Base-by-base conservation (phyloP, 2,113 vertebrate genomes). In the Ammodytes dubius region DNA sequence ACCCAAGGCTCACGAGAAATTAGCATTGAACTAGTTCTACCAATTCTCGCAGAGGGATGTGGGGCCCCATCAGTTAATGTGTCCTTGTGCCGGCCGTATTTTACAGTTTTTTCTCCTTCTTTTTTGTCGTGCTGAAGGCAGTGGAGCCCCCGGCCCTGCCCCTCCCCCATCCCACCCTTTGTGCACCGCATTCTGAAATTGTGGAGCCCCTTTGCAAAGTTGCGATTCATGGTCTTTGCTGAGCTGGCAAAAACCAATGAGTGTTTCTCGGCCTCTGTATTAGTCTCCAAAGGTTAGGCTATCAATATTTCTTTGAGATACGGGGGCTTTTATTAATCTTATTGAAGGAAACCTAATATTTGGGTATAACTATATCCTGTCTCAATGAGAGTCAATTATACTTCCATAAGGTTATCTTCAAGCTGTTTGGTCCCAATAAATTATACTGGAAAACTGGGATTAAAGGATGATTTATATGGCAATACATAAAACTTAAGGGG, bases 51-150 rank as follows among this genome's bases (percentile, higher is more conserved):
- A 77, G 73, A 27, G 79, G 64, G 76, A 65, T 77, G 77, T 70
- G 84, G 87, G 90, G 86, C 88, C 88, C 85, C 86, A 72, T 78
- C 54, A 67, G 76, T 82, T 87, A 73, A 87, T 75, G 74, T 79
- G 76, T 86, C 86, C 70, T 81, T 83, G 27, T 27, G 81, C 84
- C 71, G 81, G 68, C 53, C 56, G 79, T 65, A 43, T 54, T 85
- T 27, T 27, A 27, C 27, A 27, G 27, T 76, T 86, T 79, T 79
- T 27, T 85, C 68, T 78, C 72, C 74, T 40, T 57, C n/a, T 69
- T 68, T 74, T 83, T 78, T 50, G 59, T 68, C 68, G 81, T n/a
- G 63, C 82, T 74, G 43, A 69, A 88, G 66, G 49, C 84, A 77
- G 75, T 42, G 61, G 39, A 63, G 13, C 45, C 35, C 79, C 84